Conservation (phyloP, 1,140 invertebrate genomes). For the Tetragonula clypearis region DNA sequence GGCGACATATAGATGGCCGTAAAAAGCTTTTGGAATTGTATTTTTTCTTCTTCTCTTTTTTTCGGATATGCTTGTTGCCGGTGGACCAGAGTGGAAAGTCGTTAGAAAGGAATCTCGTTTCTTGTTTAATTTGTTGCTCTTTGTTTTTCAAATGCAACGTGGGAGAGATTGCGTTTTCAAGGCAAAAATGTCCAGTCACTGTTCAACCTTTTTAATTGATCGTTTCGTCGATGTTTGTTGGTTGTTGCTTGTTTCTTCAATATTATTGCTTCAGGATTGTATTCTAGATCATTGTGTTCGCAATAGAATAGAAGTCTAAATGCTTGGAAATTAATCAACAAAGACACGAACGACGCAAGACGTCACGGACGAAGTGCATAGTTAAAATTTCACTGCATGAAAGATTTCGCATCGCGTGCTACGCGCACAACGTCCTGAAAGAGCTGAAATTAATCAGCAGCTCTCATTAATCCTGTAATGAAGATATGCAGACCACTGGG, state of each 20-base stretch:
- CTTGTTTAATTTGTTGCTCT: background rate
- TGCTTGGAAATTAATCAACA: too few relatives aligned
- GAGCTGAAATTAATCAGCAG: conserved; percentile 5
- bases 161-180: too few relatives aligned
- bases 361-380: background rate
- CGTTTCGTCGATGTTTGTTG: too few relatives aligned
- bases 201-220: too few relatives aligned
- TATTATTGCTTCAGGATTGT: background rate
- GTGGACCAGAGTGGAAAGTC: too few relatives aligned
- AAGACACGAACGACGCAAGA: background rate
- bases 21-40: background rate
- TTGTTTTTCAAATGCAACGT: background rate
- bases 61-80: background rate
- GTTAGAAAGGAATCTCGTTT: background rate
- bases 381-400: background rate
- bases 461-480: conserved; percentile 46
- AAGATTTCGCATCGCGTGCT: background rate
- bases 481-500: conserved; percentile 15
- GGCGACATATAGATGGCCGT: too few relatives aligned
- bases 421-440: background rate
- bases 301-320: too few relatives aligned
- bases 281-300: background rate
- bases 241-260: background rate
- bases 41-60: background rate
- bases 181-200: too few relatives aligned